These are phyloP conservation scores for Galaxias olidus DNA, from an alignment of 2,797 vertebrate species.

Conservation along the genomic window DNA sequence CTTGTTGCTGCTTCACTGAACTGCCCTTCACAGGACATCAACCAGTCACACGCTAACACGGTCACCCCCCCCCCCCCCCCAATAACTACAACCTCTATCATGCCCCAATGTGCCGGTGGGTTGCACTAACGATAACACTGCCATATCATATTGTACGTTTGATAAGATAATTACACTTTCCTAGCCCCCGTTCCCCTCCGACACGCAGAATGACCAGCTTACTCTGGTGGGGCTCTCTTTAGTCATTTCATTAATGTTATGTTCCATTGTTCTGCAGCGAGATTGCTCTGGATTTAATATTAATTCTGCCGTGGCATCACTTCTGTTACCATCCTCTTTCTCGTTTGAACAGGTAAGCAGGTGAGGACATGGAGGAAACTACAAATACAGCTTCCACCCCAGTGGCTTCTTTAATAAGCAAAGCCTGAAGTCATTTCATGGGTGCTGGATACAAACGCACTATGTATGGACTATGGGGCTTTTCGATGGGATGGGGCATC, in stretches of 20 bases:
- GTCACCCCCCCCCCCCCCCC: not conserved
- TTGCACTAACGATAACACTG: constrained; percentile 33
- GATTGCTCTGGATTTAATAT: not conserved
- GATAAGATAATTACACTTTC: too few species aligned
- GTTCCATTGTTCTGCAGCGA: constrained; percentile 28
- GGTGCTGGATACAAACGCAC: constrained; percentile 57
- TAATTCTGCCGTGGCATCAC: constrained; percentile 6
- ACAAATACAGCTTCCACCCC: constrained; percentile 51
- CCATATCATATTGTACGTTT: not conserved
- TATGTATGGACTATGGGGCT: too few species aligned
- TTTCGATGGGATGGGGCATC: too few species aligned
- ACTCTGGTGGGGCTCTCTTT: too few species aligned
- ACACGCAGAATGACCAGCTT: too few species aligned
- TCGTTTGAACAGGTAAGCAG: constrained; percentile 60
- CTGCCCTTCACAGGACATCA: constrained; percentile 68
- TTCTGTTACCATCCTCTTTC: constrained; percentile 32
- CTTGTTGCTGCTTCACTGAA: constrained; percentile 39
- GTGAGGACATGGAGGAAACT: constrained; percentile 22
- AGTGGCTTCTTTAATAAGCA: constrained; percentile 61
- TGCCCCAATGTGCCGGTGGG: not conserved
- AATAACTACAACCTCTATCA: constrained; percentile 30
- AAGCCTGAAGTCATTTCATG: constrained; percentile 61
- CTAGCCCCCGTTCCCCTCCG: too few species aligned
- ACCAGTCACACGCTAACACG: constrained; percentile 42
- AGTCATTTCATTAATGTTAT: too few species aligned